Evolutionary conservation across 2,888 invertebrate species (phyloP).

Genomic region (Azorinus chamasolen): DNA sequence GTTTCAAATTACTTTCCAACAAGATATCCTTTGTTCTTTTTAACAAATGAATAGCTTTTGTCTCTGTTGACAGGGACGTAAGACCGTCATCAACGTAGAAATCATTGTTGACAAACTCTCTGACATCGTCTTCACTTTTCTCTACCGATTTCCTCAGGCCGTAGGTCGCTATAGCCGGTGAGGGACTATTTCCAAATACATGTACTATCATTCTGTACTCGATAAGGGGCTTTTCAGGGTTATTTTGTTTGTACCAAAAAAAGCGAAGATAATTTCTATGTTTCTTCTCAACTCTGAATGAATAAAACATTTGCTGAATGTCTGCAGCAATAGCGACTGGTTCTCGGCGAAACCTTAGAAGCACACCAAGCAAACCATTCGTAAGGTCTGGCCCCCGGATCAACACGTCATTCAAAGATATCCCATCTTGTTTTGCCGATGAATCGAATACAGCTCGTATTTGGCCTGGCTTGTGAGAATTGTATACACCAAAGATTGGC

Average conservation of each 20-base stretch:
- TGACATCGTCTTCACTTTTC: constrained; percentile 12
- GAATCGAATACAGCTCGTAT: constrained; percentile 36
- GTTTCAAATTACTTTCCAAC: constrained; percentile 30
- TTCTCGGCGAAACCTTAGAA: constrained; percentile 48
- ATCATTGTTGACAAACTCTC: constrained; percentile 32
- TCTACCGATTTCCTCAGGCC: constrained; percentile 48
- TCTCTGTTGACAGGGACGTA: constrained; percentile 19
- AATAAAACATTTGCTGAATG: constrained; percentile 62
- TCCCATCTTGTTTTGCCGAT: constrained; percentile 15
- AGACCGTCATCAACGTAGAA: constrained; percentile 68
- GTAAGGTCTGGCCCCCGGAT: constrained; percentile 57
- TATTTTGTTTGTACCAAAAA: constrained; percentile 55
- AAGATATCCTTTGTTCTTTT: constrained; percentile 43
- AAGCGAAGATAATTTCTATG: constrained; percentile 51
- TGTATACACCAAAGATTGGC: constrained; percentile 33
- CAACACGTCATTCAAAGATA: constrained; percentile 32
- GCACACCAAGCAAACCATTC: constrained; percentile 49
- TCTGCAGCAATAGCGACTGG: constrained; percentile 49
- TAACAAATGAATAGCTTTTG: constrained; percentile 41
- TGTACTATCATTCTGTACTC: constrained; percentile 14
- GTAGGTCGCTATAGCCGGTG: constrained; percentile 46
- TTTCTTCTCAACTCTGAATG: constrained; percentile 38
- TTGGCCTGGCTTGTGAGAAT: constrained; percentile 20
- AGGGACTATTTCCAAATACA: constrained; percentile 19
- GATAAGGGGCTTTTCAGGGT: constrained; percentile 15